Percentiles rank a stretch among this genome's conserved stretches.
Evolutionary conservation across 2,113 vertebrate species (phyloP).

Genomic region (Channa maculata): DNA sequence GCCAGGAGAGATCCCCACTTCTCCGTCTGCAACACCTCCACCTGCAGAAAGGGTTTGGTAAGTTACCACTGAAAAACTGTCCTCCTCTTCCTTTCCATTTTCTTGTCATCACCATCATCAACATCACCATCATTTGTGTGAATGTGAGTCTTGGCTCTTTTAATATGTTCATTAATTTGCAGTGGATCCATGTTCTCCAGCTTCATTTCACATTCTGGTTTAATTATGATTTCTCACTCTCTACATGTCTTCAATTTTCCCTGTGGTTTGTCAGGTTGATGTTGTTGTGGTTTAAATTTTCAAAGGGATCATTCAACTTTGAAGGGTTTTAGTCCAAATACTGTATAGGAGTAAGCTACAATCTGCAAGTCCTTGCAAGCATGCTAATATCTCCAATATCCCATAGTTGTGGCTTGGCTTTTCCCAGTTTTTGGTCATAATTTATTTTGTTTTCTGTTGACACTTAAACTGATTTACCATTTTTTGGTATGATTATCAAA

Average conservation of each 20-base stretch:
- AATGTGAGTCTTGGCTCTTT: slow-evolving; percentile 30
- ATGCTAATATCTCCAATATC: slow-evolving; percentile 62
- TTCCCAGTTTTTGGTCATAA: slow-evolving; percentile 54
- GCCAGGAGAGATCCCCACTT: slow-evolving; percentile 81
- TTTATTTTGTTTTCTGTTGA: slow-evolving; percentile 54
- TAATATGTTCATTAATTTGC: slow-evolving; percentile 30
- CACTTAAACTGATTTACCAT: slow-evolving; percentile 57
- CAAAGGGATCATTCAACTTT: slow-evolving; percentile 2
- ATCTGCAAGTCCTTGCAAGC: slow-evolving; percentile 64
- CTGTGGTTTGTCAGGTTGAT: slow-evolving; percentile 32
- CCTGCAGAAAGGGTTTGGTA: slow-evolving; percentile 90
- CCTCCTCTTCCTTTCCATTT: slow-evolving; percentile 23
- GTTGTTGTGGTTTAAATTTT: slow-evolving; percentile 29
- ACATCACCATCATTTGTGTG: slow-evolving; percentile 24
- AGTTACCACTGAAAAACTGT: slow-evolving; percentile 66
- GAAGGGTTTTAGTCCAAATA: slow-evolving; percentile 26
- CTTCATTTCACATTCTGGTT: slow-evolving; percentile 18
- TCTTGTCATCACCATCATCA: slow-evolving; percentile 41
- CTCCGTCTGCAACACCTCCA: slow-evolving; percentile 87
- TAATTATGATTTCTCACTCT: slow-evolving; percentile 27
- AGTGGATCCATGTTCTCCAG: slow-evolving; percentile 4
- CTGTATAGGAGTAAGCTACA: slow-evolving; percentile 44
- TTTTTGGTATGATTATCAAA: slow-evolving; percentile 59
- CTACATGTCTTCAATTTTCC: slow-evolving; percentile 27
- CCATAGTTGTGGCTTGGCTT: slow-evolving; percentile 70